phyloP scores from a whole-genome alignment of 2,888 invertebrate genomes.

The Beris chalybata region DNA sequence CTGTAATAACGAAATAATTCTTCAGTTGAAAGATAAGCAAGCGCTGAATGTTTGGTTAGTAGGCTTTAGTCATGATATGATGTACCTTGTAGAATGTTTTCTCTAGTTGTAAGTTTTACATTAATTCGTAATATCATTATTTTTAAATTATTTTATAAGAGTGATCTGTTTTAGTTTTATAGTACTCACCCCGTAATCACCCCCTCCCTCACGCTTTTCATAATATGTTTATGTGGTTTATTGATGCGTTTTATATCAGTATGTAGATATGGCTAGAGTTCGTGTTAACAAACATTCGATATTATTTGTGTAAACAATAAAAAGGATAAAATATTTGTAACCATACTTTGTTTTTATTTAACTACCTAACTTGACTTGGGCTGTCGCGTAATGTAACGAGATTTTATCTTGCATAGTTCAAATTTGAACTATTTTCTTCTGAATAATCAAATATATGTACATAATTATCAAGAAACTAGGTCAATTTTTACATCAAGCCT shows the following conservation, averaged over 20 bases:
- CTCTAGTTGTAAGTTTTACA: background rate
- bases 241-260: constrained; percentile 30
- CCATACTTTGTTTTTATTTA: too few species aligned
- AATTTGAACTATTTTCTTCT: too few species aligned
- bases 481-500: too few species aligned
- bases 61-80: constrained; percentile 15
- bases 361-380: too few species aligned
- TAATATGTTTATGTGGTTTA: constrained; percentile 25
- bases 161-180: constrained; percentile 7
- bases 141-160: constrained; percentile 2
- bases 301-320: constrained; percentile 18
- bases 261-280: constrained; percentile 31
- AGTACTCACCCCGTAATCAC: too few species aligned
- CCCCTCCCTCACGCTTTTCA: too few species aligned
- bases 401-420: too few species aligned
- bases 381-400: too few species aligned
- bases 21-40: constrained; percentile 21
- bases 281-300: constrained; percentile 22
- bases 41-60: constrained; percentile 25
- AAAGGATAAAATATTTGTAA: too few species aligned
- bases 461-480: too few species aligned
- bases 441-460: too few species aligned
- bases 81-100: background rate
- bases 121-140: constrained; percentile 8
- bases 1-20: constrained; percentile 31